A percentile compares a stretch with the other conserved stretches of the same genome.
phyloP scores from a whole-genome alignment of 1,140 invertebrate species.

The Proales similis region DNA sequence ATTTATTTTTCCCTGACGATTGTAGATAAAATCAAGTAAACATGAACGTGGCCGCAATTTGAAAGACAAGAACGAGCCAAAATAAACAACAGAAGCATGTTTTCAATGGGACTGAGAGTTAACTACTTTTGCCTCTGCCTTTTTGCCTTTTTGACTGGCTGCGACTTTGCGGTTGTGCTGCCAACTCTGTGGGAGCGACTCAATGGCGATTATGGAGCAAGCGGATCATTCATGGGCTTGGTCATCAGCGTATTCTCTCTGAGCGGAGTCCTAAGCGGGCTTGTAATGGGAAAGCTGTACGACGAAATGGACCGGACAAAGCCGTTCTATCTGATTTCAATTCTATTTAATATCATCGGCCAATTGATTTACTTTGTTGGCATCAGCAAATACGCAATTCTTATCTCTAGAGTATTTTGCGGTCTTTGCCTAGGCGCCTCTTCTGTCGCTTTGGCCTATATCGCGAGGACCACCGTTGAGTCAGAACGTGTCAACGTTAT shows the following conservation, averaged over 20 bases:
- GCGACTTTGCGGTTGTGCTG: not conserved
- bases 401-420: conserved; percentile 39
- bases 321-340: conserved; percentile 39
- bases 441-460: conserved; percentile 38
- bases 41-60: no score
- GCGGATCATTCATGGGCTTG: conserved; percentile 39
- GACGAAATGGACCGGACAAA: conserved; percentile 38
- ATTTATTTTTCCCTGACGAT: no score
- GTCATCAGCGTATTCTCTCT: conserved; percentile 39
- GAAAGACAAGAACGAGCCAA: no score
- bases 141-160: not conserved
- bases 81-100: no score
- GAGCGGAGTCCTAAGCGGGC: conserved; percentile 39
- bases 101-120: no score
- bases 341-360: conserved; percentile 40
- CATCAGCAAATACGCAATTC: conserved; percentile 37
- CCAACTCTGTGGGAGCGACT: not conserved
- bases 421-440: conserved; percentile 28
- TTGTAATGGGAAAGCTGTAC: conserved; percentile 38
- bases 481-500: conserved; percentile 40
- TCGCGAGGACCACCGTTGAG: conserved; percentile 39
- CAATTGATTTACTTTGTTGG: conserved; percentile 41
- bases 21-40: no score
- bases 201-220: no score
- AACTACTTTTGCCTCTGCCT: no score